Base-by-base conservation (phyloP, 37 sponge, comb jelly and placozoan genomes). In the Dysidea cf. avara region DNA sequence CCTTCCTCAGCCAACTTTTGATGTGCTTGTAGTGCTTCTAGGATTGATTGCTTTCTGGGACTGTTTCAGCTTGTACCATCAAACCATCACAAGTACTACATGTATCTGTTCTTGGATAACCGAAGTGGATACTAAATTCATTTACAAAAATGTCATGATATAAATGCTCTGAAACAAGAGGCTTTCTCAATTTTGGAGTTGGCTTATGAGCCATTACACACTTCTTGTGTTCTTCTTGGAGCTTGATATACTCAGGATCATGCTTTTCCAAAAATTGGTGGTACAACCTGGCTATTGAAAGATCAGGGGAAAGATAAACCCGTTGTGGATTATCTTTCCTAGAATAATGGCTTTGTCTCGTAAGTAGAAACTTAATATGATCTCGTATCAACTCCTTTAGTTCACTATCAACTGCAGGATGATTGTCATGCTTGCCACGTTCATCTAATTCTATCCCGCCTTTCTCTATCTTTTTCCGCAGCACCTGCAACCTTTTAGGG, bases 51-150 rank as follows among this genome's bases (percentile, higher is more conserved):
- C 13, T 69, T 7, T 62, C 51, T 13, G 24, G 7, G 65, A 50
- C 51, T 53, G 60, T 53, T 3, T 66, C 68, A 35, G 55, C 28
- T 35, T 71, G 65, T 0, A 81, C 35, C 33, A 13, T 35, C 28
- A 73, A 48, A 0, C 66, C 31, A 39, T 74, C 75, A 66, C 75
- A 74, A 1, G 56, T 68, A 49, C 39, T 50, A 60, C 80, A 79
- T 16, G 56, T 79, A 24, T 79, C 80, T 46, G 62, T 51, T 0
- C 63, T 29, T 11, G 83, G 83, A 39, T 66, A 81, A 0, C 81
- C 81, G 52, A 81, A 82, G 38, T 82, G 69, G 16, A 82, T 82
- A 26, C 73, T 74, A 55, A 74, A 82, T 56, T 82, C 83, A 33
- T 6, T 66, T 21, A 58, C 68, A 65, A 82, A 82, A 14, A 82